Conservation (phyloP, 2,797 vertebrate species). For the Channallabes apus region DNA sequence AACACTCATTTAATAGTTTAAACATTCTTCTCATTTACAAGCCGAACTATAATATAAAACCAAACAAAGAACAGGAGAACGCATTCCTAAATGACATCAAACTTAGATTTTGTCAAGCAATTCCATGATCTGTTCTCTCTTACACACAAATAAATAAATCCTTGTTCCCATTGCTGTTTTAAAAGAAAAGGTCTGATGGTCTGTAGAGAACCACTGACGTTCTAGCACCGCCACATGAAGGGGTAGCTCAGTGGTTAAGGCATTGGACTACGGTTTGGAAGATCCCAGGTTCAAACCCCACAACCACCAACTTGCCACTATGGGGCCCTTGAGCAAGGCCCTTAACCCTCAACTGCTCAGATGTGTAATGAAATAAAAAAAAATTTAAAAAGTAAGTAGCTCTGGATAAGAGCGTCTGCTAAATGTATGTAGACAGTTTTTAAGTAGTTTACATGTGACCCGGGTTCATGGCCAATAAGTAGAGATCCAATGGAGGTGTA, state of each 20-base stretch:
- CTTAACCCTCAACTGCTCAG: no score
- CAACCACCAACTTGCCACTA: no score
- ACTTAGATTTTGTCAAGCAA: neutral
- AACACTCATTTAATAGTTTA: neutral
- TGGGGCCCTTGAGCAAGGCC: no score
- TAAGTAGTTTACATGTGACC: no score
- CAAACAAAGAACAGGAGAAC: neutral
- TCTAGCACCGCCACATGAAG: no score
- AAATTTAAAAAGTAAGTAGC: no score
- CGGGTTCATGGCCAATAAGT: neutral
- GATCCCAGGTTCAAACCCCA: no score
- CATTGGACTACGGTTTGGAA: no score
- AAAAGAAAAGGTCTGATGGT: accelerated
- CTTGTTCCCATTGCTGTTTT: neutral
- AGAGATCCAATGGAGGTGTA: neutral
- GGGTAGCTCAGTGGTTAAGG: no score
- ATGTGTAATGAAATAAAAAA: no score
- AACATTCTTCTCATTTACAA: slow-evolving; percentile 16
- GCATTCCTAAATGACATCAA: neutral
- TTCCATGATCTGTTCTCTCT: neutral
- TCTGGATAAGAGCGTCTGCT: no score
- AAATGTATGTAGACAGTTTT: slow-evolving; percentile 6
- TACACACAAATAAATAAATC: neutral
- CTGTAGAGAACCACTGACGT: slow-evolving; percentile 16
- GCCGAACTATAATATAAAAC: neutral